phyloP scores from a whole-genome alignment of 1,140 invertebrate genomes.

The Drosophila mauritiana region DNA sequence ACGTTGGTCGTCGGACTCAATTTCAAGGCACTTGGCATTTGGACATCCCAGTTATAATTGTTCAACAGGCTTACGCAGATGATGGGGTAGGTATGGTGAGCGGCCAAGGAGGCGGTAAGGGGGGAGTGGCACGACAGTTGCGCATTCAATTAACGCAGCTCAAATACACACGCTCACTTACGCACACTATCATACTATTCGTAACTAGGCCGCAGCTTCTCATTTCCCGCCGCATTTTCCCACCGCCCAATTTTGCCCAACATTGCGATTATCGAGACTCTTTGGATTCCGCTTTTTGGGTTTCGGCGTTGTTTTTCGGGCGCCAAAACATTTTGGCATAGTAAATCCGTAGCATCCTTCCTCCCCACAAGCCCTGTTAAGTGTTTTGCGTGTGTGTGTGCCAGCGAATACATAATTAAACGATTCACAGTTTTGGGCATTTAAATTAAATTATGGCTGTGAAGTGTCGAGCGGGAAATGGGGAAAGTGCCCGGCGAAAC shows the following conservation, averaged over 20 bases:
- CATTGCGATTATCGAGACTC: constrained; percentile 68
- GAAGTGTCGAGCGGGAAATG: constrained; percentile 12
- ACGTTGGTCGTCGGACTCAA: constrained; percentile 71
- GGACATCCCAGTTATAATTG: constrained; percentile 78
- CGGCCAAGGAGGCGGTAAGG: not conserved
- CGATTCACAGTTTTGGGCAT: constrained; percentile 78
- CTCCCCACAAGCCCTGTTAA: constrained; percentile 2
- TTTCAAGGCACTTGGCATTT: constrained; percentile 81
- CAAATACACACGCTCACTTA: constrained; percentile 28
- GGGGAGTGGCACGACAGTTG: constrained; percentile 58
- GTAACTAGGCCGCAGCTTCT: constrained; percentile 66
- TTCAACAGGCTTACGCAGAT: constrained; percentile 78
- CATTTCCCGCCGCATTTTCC: constrained; percentile 10
- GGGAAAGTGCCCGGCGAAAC: constrained; percentile 20
- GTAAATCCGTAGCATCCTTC: constrained; percentile 44
- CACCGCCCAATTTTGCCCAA: constrained; percentile 5
- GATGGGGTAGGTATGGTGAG: not conserved
- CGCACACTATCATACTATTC: constrained; percentile 11
- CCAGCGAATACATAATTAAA: constrained; percentile 76
- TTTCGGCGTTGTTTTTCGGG: constrained; percentile 44
- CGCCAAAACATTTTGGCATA: constrained; percentile 64
- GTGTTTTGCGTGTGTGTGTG: constrained; percentile 19
- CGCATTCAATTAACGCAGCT: constrained; percentile 77
- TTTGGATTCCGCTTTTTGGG: constrained; percentile 31
- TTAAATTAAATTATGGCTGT: constrained; percentile 76